phyloP scores from a whole-genome alignment of 2,113 vertebrate genomes.

The Phoxinus phoxinus region DNA sequence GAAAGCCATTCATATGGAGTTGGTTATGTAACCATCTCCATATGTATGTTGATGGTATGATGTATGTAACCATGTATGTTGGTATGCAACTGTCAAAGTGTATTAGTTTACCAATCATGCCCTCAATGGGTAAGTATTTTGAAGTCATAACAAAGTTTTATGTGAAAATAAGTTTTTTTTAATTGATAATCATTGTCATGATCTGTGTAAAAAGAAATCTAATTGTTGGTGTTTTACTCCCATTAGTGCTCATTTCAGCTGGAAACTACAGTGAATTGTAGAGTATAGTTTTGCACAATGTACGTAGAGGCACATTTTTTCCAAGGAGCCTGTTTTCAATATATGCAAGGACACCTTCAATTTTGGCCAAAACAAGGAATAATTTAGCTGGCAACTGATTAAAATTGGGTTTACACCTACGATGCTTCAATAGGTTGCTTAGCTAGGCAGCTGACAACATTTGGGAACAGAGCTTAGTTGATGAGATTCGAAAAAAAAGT shows the following conservation, averaged over 20 bases:
- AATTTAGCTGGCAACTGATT: background rate
- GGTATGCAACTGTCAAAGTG: background rate
- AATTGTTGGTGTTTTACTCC: background rate
- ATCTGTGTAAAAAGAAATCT: background rate
- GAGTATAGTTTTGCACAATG: too few species aligned
- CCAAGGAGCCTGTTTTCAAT: too few species aligned
- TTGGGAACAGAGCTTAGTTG: background rate
- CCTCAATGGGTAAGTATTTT: too few species aligned
- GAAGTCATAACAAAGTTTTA: too few species aligned
- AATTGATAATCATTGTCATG: too few species aligned
- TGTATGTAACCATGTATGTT: too few species aligned
- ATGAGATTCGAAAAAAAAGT: background rate
- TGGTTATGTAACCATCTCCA: background rate
- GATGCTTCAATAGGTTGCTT: background rate
- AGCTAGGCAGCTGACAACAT: background rate
- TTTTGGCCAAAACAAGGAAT: background rate
- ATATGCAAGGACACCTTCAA: background rate
- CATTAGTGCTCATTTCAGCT: background rate
- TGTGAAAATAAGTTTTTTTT: too few species aligned
- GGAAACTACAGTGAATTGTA: too few species aligned
- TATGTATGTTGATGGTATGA: too few species aligned
- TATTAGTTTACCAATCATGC: background rate
- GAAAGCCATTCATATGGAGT: background rate
- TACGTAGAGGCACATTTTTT: too few species aligned
- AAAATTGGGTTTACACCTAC: background rate